Evolutionary conservation across 1,140 invertebrate genomes (phyloP), one percentile per base, ranked within the genome.

Genomic region (Eumeta japonica): DNA sequence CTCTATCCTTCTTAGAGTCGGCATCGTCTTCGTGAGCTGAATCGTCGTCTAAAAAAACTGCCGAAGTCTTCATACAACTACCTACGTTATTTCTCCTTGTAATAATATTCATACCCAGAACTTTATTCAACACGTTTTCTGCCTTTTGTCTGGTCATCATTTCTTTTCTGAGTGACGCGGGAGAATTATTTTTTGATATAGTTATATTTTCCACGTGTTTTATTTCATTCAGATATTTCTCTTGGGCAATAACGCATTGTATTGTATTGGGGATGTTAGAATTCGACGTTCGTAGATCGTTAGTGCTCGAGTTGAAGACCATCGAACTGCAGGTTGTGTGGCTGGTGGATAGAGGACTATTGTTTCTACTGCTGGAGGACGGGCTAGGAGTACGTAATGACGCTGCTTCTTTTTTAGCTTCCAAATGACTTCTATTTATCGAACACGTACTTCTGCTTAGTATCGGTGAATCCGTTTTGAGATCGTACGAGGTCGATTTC

Each of bases 291-390:
- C 71, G 66, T 43, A 75, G 61, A 45, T 74, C 70, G 37, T 74
- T 74, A 30, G 75, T 74, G 48, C 71, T 74, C 45, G 66, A 72
- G 48, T 75, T 77, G 45, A 77, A 73, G 11, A 74, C 72, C 68
- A 76, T 77, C 29, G 75, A 77, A 45, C 75, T 76, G 54, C 75
- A 77, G 17, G 75, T 77, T 3, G 75, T 77, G 37, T 76, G 71
- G 32, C 73, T 75, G 39, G 71, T 76, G n/a, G 73, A 76, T 27
- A 76, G 40, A 3, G 73, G 73, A 50, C 75, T 77, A 44, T 58
- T 55, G 36, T 75, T 74, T 59, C 70, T 62, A 58, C 67, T 72
- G 42, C 73, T 75, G 41, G 65, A 74, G 15, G 65, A 70, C 4
- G 70, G 67, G 46, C 70, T 72, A 13, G 65, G 70, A 14, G 5